phyloP scores from a whole-genome alignment of 2,797 vertebrate genomes.

The Lophius americanus region DNA sequence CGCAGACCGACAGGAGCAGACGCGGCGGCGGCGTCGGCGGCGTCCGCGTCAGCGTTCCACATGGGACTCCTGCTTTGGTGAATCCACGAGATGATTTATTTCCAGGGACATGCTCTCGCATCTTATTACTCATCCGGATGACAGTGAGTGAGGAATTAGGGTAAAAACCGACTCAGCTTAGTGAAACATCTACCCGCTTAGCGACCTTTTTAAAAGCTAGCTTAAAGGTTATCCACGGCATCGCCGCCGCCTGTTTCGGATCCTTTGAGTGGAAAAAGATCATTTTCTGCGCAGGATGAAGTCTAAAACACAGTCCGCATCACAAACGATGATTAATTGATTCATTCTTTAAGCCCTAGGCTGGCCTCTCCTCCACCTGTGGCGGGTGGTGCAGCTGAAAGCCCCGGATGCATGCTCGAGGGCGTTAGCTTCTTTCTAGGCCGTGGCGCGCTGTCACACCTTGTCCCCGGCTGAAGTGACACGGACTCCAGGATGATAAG shows the following conservation, averaged over 20 bases:
- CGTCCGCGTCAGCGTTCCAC: too few species aligned
- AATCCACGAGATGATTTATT: too few species aligned
- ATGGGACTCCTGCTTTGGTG: too few species aligned
- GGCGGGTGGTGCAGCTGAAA: slow-evolving; percentile 30
- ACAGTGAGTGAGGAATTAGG: background rate
- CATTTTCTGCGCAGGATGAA: background rate
- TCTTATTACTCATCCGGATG: background rate
- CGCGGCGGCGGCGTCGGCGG: too few species aligned
- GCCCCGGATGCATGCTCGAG: slow-evolving; percentile 34
- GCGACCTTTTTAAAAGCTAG: background rate
- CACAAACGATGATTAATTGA: too few species aligned
- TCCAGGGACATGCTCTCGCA: too few species aligned
- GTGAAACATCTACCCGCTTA: background rate
- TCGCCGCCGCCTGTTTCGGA: background rate
- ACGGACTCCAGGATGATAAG: slow-evolving; percentile 14
- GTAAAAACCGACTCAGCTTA: background rate
- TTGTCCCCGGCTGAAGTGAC: slow-evolving; percentile 7
- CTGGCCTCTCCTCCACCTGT: slow-evolving; percentile 40
- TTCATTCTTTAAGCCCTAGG: slow-evolving; percentile 16
- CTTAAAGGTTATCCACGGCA: background rate
- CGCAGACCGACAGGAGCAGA: too few species aligned
- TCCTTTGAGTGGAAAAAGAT: background rate
- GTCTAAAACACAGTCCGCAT: too few species aligned
- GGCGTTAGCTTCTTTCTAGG: slow-evolving; percentile 27
- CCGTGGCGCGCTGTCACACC: slow-evolving; percentile 9